These are phyloP conservation scores for Takifugu ocellatus DNA, from an alignment of 2,797 vertebrate species.

Conservation along the genomic window DNA sequence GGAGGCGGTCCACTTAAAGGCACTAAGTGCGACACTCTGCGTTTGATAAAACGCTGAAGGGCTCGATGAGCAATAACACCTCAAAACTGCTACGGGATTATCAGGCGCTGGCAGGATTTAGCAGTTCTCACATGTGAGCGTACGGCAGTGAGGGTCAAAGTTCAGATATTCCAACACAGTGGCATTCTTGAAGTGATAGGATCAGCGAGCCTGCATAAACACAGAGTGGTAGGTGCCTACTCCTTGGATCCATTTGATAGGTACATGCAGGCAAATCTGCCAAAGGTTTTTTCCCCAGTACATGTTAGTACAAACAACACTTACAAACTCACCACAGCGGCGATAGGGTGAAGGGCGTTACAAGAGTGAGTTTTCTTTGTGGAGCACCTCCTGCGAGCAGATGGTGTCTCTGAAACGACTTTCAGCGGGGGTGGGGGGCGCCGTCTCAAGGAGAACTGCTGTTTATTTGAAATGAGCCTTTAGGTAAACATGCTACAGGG, in stretches of 20 bases:
- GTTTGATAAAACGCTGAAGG: conserved; percentile 48
- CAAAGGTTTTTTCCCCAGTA: too few species aligned
- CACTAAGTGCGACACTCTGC: conserved; percentile 53
- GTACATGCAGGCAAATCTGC: conserved; percentile 8
- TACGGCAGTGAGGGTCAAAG: conserved; percentile 59
- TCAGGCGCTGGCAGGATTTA: conserved; percentile 38
- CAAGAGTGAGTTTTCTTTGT: conserved; percentile 30
- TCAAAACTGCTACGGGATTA: conserved; percentile 43
- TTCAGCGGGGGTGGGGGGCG: conserved; percentile 36
- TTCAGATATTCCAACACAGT: conserved; percentile 76
- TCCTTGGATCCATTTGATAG: background rate
- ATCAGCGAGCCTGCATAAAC: conserved; percentile 74
- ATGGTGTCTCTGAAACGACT: conserved; percentile 60
- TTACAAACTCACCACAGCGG: conserved; percentile 2
- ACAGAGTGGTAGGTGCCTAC: conserved; percentile 41
- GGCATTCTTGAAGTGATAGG: conserved; percentile 70
- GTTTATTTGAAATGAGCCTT: conserved; percentile 78
- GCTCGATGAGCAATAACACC: conserved; percentile 39
- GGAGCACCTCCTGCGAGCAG: conserved; percentile 58
- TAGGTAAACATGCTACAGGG: conserved; percentile 73
- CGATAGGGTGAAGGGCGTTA: conserved; percentile 25
- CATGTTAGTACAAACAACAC: background rate
- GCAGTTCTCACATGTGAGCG: conserved; percentile 38
- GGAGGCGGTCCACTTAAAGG: conserved; percentile 55
- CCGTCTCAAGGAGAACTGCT: conserved; percentile 60